A percentile compares a stretch with the other conserved stretches of the same genome.
These are phyloP conservation scores for Phenganax subtilis DNA, from an alignment of 92 coral and sea anemone species.

Conservation along the genomic window DNA sequence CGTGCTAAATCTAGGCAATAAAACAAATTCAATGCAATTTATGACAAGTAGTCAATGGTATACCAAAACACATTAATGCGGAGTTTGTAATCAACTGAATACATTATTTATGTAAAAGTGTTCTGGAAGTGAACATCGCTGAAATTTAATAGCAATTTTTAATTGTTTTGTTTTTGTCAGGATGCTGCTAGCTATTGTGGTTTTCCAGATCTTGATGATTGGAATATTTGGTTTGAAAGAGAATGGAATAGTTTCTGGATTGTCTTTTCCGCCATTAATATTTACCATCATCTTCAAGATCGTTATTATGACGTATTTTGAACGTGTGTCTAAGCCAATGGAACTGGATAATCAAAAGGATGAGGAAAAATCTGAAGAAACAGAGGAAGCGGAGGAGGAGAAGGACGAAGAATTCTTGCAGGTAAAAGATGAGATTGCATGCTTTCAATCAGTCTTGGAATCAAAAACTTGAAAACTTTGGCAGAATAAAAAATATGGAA, in stretches of 20 bases:
- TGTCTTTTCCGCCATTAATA: constrained; percentile 71
- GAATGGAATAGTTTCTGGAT: constrained; percentile 47
- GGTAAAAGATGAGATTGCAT: background rate
- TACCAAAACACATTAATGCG: no score
- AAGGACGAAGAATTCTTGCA: constrained; percentile 29
- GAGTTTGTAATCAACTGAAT: no score
- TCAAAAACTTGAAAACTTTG: no score
- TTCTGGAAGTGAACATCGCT: no score
- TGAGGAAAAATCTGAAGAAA: constrained; percentile 23
- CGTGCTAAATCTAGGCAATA: no score
- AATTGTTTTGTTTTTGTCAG: constrained; percentile 43
- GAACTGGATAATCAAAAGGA: constrained; percentile 16
- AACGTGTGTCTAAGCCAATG: constrained; percentile 27
- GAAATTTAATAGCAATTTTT: background rate
- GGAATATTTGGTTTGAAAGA: constrained; percentile 78
- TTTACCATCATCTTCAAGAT: constrained; percentile 66
- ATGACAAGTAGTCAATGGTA: no score
- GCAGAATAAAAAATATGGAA: no score
- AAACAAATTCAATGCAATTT: no score
- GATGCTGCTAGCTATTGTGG: constrained; percentile 69
- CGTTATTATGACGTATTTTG: constrained; percentile 59
- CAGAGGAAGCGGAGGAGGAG: constrained; percentile 10
- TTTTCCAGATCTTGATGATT: constrained; percentile 77
- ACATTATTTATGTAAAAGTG: no score
- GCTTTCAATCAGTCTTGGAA: no score